Percentiles rank a stretch among this genome's conserved stretches.
Conservation (phyloP, 2,113 vertebrate genomes). For the Sterna hirundo region DNA sequence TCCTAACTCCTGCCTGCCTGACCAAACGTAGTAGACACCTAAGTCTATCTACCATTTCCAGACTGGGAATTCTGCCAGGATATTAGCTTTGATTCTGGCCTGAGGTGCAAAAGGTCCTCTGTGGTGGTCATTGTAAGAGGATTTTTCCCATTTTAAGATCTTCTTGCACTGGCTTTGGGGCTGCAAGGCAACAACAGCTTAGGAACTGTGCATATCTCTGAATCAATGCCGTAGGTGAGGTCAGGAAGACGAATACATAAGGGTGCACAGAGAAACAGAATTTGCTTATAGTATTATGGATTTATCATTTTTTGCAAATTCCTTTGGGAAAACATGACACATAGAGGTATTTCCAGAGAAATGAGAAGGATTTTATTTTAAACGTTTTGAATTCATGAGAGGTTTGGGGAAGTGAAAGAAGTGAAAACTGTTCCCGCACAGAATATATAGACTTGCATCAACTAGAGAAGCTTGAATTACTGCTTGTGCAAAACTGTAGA, state of each 20-base stretch:
- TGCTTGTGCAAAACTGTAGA: neutral
- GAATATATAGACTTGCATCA: neutral
- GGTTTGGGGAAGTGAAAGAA: neutral
- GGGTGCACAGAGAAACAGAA: neutral
- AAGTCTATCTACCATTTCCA: neutral
- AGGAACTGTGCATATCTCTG: neutral
- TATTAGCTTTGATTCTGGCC: neutral
- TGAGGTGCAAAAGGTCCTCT: neutral
- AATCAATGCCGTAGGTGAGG: neutral
- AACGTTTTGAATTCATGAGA: neutral
- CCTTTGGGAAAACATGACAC: neutral
- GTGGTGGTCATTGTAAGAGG: neutral
- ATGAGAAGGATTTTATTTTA: neutral
- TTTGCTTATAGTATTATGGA: neutral
- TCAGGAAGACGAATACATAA: neutral
- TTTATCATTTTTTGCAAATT: neutral
- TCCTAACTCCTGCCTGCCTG: neutral
- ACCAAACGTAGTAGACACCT: neutral
- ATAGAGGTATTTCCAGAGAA: neutral
- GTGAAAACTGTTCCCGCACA: neutral
- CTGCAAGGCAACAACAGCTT: neutral
- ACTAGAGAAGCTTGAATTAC: neutral
- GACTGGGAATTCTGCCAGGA: neutral
- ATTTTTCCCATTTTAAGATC: neutral
- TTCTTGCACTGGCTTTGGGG: neutral